These are phyloP conservation scores for Periophthalmodon schlosseri DNA, from an alignment of 2,113 vertebrate species.

Conservation along the genomic window DNA sequence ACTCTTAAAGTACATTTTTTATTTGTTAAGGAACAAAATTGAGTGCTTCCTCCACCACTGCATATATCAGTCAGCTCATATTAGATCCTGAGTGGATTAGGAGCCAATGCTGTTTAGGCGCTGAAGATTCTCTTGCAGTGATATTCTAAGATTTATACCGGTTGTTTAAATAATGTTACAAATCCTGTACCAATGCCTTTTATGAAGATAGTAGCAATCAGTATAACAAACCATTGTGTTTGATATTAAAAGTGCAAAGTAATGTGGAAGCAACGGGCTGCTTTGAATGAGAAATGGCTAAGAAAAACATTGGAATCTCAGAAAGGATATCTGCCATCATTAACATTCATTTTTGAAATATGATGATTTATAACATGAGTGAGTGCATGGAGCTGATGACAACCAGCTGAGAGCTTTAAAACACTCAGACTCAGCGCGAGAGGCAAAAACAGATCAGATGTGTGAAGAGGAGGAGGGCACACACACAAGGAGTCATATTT, in stretches of 20 bases:
- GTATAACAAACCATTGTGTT: too few species aligned
- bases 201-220: not conserved
- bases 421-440: not conserved
- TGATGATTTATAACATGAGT: constrained; percentile 1
- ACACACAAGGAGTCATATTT: not conserved
- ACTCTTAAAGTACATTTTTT: too few species aligned
- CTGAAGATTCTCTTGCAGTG: not conserved
- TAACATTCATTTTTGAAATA: not conserved
- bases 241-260: not conserved
- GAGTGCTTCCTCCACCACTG: too few species aligned
- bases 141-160: not conserved
- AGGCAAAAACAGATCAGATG: constrained; percentile 15
- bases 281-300: not conserved
- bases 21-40: too few species aligned
- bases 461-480: constrained; percentile 7
- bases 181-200: not conserved
- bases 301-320: not conserved
- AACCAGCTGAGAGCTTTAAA: constrained; percentile 40
- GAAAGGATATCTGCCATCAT: not conserved
- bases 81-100: not conserved
- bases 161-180: not conserved
- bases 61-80: not conserved
- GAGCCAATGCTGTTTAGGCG: not conserved
- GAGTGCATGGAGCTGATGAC: constrained; percentile 34
- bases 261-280: not conserved